Evolutionary conservation across 2,888 invertebrate species (phyloP).

Genomic region (Melanotus villosus): DNA sequence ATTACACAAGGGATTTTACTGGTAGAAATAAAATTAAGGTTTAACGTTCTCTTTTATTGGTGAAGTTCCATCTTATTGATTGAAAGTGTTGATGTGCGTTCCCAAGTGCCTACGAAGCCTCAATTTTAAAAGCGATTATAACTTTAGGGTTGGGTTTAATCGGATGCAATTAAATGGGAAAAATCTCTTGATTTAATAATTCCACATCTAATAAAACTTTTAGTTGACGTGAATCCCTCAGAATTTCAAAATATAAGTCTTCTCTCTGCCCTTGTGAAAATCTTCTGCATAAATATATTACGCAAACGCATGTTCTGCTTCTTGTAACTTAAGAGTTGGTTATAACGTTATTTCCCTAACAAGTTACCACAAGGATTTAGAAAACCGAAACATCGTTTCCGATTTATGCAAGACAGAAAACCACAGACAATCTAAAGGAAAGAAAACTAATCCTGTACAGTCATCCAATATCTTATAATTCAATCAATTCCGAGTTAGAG

Average conservation of each 20-base stretch:
- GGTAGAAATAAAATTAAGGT: conserved; percentile 12
- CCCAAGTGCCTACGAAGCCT: conserved; percentile 13
- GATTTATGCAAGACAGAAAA: conserved; percentile 17
- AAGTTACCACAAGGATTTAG: background rate
- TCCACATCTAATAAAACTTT: background rate
- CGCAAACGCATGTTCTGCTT: no score
- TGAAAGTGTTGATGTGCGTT: conserved; percentile 21
- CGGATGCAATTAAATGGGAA: conserved; percentile 2
- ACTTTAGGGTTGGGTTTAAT: conserved; percentile 18
- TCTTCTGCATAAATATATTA: no score
- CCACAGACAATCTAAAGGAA: conserved; percentile 3
- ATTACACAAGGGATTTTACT: conserved; percentile 12
- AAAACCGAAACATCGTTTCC: background rate
- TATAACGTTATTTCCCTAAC: background rate
- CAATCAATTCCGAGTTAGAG: conserved; percentile 23
- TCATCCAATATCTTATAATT: conserved; percentile 19
- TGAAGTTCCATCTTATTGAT: conserved; percentile 18
- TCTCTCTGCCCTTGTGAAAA: no score
- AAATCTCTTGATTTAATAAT: background rate
- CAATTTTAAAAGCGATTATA: conserved; percentile 19
- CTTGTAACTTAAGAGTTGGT: no score
- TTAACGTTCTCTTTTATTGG: conserved; percentile 20
- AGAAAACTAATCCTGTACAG: conserved; percentile 17
- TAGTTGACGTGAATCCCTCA: background rate
- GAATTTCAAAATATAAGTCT: background rate